Percentiles rank a stretch among this genome's conserved stretches.
These are phyloP conservation scores for Himalopsyche tibetana DNA, from an alignment of 2,888 invertebrate genomes.

Conservation along the genomic window DNA sequence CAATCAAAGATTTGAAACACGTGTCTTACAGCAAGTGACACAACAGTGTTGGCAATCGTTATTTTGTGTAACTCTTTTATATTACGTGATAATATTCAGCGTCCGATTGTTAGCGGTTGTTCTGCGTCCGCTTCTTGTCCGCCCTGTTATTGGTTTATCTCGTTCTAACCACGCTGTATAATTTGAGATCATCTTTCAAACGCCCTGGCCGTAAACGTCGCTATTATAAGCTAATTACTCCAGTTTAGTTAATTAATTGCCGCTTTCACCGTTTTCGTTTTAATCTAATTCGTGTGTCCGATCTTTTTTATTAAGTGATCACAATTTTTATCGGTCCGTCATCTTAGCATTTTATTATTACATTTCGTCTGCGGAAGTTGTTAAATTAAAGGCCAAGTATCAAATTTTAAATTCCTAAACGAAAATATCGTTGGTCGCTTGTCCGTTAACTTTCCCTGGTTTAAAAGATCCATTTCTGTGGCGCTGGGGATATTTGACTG, in stretches of 20 bases:
- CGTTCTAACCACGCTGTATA: slow-evolving; percentile 9
- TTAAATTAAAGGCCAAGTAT: background rate
- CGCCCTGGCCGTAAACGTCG: slow-evolving; percentile 19
- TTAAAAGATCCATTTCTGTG: too few species aligned
- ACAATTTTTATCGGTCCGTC: slow-evolving; percentile 1
- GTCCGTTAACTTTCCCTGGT: too few species aligned
- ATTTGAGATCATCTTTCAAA: slow-evolving; percentile 1
- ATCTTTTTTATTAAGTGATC: slow-evolving; percentile 42
- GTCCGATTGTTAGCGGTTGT: too few species aligned
- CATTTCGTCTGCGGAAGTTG: background rate
- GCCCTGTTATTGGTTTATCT: background rate
- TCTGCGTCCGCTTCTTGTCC: too few species aligned
- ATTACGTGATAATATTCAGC: too few species aligned
- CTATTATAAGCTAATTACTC: slow-evolving; percentile 27
- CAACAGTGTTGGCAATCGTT: too few species aligned
- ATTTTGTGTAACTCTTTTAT: too few species aligned
- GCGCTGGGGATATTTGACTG: too few species aligned
- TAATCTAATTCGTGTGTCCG: slow-evolving; percentile 35
- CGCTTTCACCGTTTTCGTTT: slow-evolving; percentile 29
- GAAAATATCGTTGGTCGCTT: background rate
- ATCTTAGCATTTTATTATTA: background rate
- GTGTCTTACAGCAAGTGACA: too few species aligned
- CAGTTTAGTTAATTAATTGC: slow-evolving; percentile 29
- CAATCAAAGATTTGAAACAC: too few species aligned
- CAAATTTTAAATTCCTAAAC: background rate